Conservation (phyloP, 2,888 invertebrate genomes). For the Trachelus troglodyta region DNA sequence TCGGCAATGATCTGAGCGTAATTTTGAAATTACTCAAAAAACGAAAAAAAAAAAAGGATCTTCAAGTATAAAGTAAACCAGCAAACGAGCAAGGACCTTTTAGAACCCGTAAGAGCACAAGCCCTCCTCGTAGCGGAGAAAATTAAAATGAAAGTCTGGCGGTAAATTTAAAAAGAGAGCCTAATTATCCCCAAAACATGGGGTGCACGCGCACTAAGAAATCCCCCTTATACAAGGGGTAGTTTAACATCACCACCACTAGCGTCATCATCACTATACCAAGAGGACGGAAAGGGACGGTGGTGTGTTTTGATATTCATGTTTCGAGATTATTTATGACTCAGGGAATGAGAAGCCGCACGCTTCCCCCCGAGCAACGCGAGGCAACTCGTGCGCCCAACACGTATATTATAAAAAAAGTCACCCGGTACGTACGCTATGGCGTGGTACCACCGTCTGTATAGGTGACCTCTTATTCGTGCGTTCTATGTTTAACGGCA, state of each 20-base stretch:
- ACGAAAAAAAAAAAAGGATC: background rate
- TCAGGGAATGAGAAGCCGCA: constrained; percentile 51
- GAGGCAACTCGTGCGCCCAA: constrained; percentile 50
- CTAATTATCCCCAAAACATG: constrained; percentile 39
- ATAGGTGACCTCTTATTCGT: constrained; percentile 24
- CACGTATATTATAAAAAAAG: constrained; percentile 49
- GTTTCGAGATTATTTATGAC: constrained; percentile 57
- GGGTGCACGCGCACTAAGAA: constrained; percentile 1
- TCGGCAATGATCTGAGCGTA: too few relatives aligned
- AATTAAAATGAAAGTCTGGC: constrained; percentile 36
- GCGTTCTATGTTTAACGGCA: constrained; percentile 34
- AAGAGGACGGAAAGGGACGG: constrained; percentile 28
- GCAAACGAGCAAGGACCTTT: too few relatives aligned
- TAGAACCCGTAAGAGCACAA: too few relatives aligned
- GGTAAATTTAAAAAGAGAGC: constrained; percentile 28
- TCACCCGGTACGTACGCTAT: constrained; percentile 7
- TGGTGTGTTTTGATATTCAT: constrained; percentile 51
- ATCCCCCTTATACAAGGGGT: background rate
- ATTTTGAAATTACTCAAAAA: background rate
- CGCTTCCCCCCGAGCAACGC: constrained; percentile 43
- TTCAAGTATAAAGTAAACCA: too few relatives aligned
- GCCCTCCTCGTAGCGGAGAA: constrained; percentile 18
- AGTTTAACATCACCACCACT: constrained; percentile 4
- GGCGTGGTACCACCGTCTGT: background rate
- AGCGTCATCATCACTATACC: constrained; percentile 5